Evolutionary conservation across 2,113 vertebrate genomes (phyloP).

Genomic region (Dromiciops gliroides): DNA sequence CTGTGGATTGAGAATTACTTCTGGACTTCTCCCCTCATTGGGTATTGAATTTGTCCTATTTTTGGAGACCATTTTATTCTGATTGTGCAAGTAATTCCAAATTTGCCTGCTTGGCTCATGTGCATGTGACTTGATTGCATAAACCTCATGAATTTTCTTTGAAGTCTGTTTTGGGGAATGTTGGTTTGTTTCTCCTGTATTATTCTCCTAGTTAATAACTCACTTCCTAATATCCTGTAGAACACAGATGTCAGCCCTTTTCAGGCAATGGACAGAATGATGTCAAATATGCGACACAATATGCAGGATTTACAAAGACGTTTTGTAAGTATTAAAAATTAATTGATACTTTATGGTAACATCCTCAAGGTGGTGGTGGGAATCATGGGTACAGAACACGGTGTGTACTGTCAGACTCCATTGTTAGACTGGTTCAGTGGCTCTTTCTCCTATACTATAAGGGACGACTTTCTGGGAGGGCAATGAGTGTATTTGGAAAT

Average conservation of each 20-base stretch:
- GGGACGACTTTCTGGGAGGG: background rate
- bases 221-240: constrained; percentile 74
- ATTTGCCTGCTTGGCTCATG: constrained; percentile 12
- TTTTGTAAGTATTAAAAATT: constrained; percentile 87
- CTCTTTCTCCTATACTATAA: background rate
- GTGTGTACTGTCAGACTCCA: background rate
- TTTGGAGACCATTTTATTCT: background rate
- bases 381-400: background rate
- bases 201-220: constrained; percentile 53
- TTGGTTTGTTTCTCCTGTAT: background rate
- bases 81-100: constrained; percentile 41
- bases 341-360: background rate
- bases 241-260: constrained; percentile 86
- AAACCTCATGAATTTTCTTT: background rate
- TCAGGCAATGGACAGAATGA: constrained; percentile 90
- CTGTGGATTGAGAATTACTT: background rate
- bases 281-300: constrained; percentile 89
- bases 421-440: background rate
- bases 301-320: constrained; percentile 90
- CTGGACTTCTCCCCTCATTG: background rate
- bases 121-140: constrained; percentile 40
- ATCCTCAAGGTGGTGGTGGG: background rate
- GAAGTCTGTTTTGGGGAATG: constrained; percentile 24
- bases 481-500: background rate
- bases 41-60: background rate